Evolutionary conservation across 2,888 invertebrate species (phyloP), one percentile per base, ranked within the genome.

Genomic region (Apodemia zela): DNA sequence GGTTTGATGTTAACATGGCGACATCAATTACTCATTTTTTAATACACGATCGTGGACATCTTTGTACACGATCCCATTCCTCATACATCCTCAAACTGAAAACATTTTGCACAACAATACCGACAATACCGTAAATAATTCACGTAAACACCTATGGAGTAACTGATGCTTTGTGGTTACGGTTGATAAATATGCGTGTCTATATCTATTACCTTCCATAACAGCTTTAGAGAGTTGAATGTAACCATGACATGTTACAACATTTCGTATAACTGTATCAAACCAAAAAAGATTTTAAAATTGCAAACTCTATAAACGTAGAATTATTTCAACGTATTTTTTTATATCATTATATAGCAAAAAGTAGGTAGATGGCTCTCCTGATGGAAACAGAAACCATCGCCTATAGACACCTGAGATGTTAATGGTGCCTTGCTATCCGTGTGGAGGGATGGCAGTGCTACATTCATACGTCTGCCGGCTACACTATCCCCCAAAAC

Each of bases 121-220:
- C 18, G n/a, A 51, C 79, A 84, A 79, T 72, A 72, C 74, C 74
- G 72, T 73, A 71, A 65, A 75, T 77, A 80, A 81, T 81, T 67
- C 66, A 72, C 69, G 13, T 54, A 54, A 54, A 54, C 54, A 54
- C 18, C 70, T 74, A 71, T 82, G 78, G 70, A 72, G 81, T 77
- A 82, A 82, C 73, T 66, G 66, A 64, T 71, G 71, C 75, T 77
- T 79, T 79, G 76, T 75, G 67, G 60, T 70, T 72, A 68, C 70
- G 73, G 67, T 73, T 73, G 71, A 75, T 77, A 79, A 79, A 73
- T 74, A 64, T 72, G 72, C 71, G 69, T 72, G 71, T 72, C 71
- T 18, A 21, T 18, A 21, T 13, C 21, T 5, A 51, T 51, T 51
- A 51, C 51, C 51, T 21, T 21, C 51, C 51, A 51, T 51, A 54